Evolutionary conservation across 2,113 vertebrate genomes (phyloP), one percentile per base, ranked within the genome.

Genomic region (Camelus dromedarius): DNA sequence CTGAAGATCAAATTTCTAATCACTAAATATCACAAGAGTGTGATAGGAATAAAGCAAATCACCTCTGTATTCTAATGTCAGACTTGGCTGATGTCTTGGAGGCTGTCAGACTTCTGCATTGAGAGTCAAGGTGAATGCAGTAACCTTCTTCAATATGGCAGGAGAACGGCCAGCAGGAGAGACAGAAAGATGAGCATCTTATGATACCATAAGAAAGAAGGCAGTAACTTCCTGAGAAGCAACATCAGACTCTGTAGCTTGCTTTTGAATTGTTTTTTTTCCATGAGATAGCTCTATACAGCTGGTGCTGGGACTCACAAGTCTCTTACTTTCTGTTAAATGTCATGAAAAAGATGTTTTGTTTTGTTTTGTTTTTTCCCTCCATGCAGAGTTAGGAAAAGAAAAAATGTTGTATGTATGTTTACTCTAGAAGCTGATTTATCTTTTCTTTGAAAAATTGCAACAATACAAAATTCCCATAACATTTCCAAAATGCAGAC

Each of bases 1-100:
- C 52, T 93, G n/a, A 82, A 96, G 85, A 97, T 97, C 96, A 96
- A 85, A 95, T 92, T 82, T 38, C 58, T 94, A 94, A 97, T 92
- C 76, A 60, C 46, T 94, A 52, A 97, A 64, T 75, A 69, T 94
- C 38, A 76, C 13, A 85, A 50, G 70, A 96, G 19, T 9, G 62
- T 69, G 50, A 56, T 84, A 96, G 32, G 13, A 14, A 83, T 76
- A 67, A 77, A 58, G 66, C 10, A 62, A 42, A 82, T 56, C 20
- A 89, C 30, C 20, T 87, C 80, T 56, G 60, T 15, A 52, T 93
- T 93, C 13, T 75, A 64, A 60, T 30, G 1, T 67, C n/a, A 75
- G 4, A 73, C 5, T 8, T 22, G 30, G 35, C 62, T 91, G 46
- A 7, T 54, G 8, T 56, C 64, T 91, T 20, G 6, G 22, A 82